A percentile compares a stretch with the other conserved stretches of the same genome.
Conservation (phyloP, 2,888 invertebrate genomes). For the Xanthia icteritia region DNA sequence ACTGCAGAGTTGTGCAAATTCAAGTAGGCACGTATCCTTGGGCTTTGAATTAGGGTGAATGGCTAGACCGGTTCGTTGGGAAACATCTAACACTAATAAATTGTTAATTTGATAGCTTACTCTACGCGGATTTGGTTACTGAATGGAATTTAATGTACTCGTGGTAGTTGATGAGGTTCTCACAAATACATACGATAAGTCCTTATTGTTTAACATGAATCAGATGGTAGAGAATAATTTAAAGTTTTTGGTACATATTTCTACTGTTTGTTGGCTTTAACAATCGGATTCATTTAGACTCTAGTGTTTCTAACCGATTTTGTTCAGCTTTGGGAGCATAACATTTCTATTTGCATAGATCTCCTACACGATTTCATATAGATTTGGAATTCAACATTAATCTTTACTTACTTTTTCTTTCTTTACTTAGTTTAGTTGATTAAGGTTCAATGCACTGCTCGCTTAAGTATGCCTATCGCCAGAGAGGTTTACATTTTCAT, state of each 20-base stretch:
- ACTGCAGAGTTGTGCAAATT: slow-evolving; percentile 71
- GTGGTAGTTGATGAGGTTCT: slow-evolving; percentile 10
- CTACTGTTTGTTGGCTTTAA: not conserved
- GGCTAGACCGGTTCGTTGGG: slow-evolving; percentile 70
- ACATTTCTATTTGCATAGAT: not conserved
- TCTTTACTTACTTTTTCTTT: too few relatives aligned
- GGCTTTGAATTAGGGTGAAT: slow-evolving; percentile 75
- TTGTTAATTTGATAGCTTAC: slow-evolving; percentile 62
- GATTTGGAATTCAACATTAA: not conserved
- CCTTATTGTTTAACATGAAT: not conserved
- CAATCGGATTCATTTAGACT: not conserved
- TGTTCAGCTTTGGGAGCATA: not conserved
- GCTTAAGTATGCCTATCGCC: not conserved
- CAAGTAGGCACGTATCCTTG: slow-evolving; percentile 74
- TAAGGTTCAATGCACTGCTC: not conserved
- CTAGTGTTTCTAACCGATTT: not conserved
- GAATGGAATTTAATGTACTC: slow-evolving; percentile 25
- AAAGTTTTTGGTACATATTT: not conserved
- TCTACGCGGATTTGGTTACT: slow-evolving; percentile 42
- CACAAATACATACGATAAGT: not conserved
- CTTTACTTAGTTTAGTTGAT: not conserved
- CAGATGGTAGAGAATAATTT: not conserved
- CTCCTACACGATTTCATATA: too few relatives aligned
- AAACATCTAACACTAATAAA: slow-evolving; percentile 59
- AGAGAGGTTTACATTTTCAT: not conserved